Conservation (phyloP, 1,140 invertebrate genomes). For the roundworm (Caenorhabditis elegans) region DNA sequence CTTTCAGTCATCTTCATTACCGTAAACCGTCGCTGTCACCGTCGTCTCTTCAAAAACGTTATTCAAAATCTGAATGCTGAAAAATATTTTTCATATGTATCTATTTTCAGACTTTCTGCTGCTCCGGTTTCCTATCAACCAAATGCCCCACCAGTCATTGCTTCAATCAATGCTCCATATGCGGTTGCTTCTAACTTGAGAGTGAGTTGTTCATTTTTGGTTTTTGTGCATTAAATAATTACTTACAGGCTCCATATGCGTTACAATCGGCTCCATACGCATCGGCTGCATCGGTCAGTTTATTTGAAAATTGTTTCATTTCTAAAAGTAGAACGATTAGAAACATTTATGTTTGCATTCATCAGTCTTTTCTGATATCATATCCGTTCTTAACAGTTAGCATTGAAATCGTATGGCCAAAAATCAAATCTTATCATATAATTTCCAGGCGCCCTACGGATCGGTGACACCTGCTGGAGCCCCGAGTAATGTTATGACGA, state of each 20-base stretch:
- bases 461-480: neutral
- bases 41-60: neutral
- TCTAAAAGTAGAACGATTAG: too few relatives aligned
- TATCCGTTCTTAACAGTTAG: too few relatives aligned
- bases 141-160: neutral
- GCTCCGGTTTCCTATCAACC: constrained; percentile 26
- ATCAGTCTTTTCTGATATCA: too few relatives aligned
- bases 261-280: neutral
- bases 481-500: neutral
- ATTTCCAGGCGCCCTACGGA: neutral
- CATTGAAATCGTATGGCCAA: neutral
- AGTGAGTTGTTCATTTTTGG: neutral
- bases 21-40: neutral
- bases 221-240: neutral
- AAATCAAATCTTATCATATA: neutral
- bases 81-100: neutral
- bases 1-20: constrained; percentile 3
- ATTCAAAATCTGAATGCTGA: neutral
- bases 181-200: neutral
- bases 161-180: neutral
- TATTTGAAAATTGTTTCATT: neutral
- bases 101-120: constrained; percentile 9
- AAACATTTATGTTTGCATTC: too few relatives aligned
- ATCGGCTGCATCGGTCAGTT: neutral
- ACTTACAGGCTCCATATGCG: constrained; percentile 36